These are phyloP conservation scores for Philereme transversata DNA, from an alignment of 2,888 invertebrate species.

Conservation along the genomic window DNA sequence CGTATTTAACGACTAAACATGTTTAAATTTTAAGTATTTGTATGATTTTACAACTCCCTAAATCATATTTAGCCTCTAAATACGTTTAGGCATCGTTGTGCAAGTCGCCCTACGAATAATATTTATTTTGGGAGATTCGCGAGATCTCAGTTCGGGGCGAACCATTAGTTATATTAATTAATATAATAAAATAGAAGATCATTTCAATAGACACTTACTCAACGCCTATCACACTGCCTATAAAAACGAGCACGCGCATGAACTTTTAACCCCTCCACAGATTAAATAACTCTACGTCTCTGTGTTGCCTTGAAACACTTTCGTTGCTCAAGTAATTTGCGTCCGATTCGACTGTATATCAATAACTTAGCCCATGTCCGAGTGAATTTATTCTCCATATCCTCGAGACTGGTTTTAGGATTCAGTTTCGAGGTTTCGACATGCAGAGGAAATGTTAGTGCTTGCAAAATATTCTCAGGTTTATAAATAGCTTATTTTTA, in stretches of 20 bases:
- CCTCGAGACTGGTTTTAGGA: constrained; percentile 20
- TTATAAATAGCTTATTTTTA: background rate
- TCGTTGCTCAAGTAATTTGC: constrained; percentile 54
- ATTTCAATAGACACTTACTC: constrained; percentile 9
- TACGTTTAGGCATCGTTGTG: too few species aligned
- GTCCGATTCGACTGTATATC: constrained; percentile 43
- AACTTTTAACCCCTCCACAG: constrained; percentile 57
- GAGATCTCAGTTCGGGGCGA: too few species aligned
- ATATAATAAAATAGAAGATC: background rate
- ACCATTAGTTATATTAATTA: too few species aligned
- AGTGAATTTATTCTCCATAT: constrained; percentile 32
- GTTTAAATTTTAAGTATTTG: too few species aligned
- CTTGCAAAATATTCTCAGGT: constrained; percentile 4
- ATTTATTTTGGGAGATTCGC: too few species aligned
- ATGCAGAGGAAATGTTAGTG: constrained; percentile 8
- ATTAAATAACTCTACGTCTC: constrained; percentile 35
- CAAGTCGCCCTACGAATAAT: too few species aligned
- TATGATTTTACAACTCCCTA: too few species aligned
- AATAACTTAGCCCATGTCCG: constrained; percentile 22
- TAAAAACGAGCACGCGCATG: constrained; percentile 46
- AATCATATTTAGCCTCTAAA: too few species aligned
- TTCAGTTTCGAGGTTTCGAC: constrained; percentile 9
- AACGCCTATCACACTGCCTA: constrained; percentile 13
- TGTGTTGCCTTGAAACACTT: constrained; percentile 71
- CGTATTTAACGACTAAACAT: too few species aligned